A percentile compares a stretch with the other conserved stretches of the same genome.
Evolutionary conservation across 2,888 invertebrate genomes (phyloP).

Genomic region (Leptopilina myrica): DNA sequence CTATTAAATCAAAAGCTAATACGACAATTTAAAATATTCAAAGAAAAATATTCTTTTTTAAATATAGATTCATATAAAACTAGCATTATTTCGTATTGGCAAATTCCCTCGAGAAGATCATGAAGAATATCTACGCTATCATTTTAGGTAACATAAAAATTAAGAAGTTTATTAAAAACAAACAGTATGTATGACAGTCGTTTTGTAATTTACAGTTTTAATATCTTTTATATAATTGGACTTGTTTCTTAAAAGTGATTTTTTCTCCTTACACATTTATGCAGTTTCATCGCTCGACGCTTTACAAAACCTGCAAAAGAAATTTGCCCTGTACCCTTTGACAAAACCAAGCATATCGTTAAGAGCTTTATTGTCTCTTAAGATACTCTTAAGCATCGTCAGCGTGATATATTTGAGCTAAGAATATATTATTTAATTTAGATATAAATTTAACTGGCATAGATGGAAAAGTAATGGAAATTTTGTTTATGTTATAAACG

Average conservation of each 20-base stretch:
- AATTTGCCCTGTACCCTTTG: conserved; percentile 36
- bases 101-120: conserved; percentile 15
- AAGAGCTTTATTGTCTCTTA: conserved; percentile 45
- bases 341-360: conserved; percentile 44
- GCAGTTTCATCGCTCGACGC: not conserved
- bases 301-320: conserved; percentile 37
- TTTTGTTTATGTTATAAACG: conserved; percentile 28
- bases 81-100: conserved; percentile 19
- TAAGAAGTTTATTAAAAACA: conserved; percentile 11
- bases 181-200: conserved; percentile 9
- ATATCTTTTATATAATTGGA: not conserved
- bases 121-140: conserved; percentile 20
- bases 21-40: not conserved
- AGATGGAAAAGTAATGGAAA: conserved; percentile 40
- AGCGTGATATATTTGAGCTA: conserved; percentile 41
- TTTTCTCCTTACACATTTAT: conserved; percentile 7
- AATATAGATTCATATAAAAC: not conserved
- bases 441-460: conserved; percentile 30
- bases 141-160: conserved; percentile 28
- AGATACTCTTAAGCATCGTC: conserved; percentile 40
- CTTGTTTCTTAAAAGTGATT: conserved; percentile 9
- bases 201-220: not conserved
- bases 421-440: conserved; percentile 44
- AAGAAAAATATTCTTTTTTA: conserved; percentile 6
- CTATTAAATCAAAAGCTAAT: not conserved